These are phyloP conservation scores for Chorisops tibialis DNA, from an alignment of 2,888 invertebrate species.

Conservation along the genomic window DNA sequence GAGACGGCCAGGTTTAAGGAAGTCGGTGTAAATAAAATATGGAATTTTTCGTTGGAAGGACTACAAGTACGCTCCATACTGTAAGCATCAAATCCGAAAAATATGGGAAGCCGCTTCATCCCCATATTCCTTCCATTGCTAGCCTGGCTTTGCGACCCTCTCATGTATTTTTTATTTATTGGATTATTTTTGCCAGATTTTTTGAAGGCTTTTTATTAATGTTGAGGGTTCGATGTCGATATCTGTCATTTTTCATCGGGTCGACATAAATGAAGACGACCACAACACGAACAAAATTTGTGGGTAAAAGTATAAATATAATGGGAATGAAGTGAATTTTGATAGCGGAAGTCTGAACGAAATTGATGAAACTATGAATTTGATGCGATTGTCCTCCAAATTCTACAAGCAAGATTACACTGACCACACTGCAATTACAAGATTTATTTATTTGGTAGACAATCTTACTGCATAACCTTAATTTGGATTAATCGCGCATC, in stretches of 20 bases:
- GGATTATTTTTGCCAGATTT: conserved; percentile 31
- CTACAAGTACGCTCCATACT: conserved; percentile 7
- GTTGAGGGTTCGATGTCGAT: conserved; percentile 29
- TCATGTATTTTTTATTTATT: conserved; percentile 30
- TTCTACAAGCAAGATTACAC: too few species aligned
- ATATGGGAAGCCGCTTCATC: too few species aligned
- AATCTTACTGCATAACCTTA: too few species aligned
- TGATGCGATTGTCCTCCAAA: too few species aligned
- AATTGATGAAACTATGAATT: too few species aligned
- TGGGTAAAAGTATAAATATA: too few species aligned
- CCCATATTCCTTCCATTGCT: conserved; percentile 1
- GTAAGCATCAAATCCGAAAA: background rate
- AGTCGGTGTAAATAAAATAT: conserved; percentile 25
- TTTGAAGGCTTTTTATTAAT: conserved; percentile 29
- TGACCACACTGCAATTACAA: too few species aligned
- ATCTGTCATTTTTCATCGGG: conserved; percentile 30
- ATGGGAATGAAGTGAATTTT: too few species aligned
- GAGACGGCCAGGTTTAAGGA: background rate
- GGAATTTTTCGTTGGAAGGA: conserved; percentile 8
- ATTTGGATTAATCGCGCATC: too few species aligned
- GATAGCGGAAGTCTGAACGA: too few species aligned
- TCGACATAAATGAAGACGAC: conserved; percentile 2
- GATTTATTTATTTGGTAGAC: too few species aligned
- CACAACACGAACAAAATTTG: too few species aligned
- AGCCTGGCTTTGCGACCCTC: conserved; percentile 17